phyloP scores from a whole-genome alignment of 2,797 vertebrate genomes.

The Vespertilio murinus region DNA sequence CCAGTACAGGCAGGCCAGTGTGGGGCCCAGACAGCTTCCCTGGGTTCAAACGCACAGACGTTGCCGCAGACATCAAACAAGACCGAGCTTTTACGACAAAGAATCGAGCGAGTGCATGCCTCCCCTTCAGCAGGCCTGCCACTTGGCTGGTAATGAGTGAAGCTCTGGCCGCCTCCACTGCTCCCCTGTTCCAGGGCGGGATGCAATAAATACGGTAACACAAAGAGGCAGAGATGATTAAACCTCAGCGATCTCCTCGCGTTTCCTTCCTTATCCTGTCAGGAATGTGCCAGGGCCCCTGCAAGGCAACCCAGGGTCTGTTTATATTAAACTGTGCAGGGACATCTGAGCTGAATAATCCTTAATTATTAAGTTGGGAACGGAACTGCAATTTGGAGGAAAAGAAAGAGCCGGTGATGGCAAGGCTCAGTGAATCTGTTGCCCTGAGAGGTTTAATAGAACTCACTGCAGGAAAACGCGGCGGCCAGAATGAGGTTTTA shows the following conservation, averaged over 20 bases:
- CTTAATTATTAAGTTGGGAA: slow-evolving; percentile 62
- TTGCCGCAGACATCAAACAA: neutral
- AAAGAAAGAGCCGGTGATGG: neutral
- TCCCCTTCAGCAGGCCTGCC: slow-evolving; percentile 30
- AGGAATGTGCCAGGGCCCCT: slow-evolving; percentile 38
- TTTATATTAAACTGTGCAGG: slow-evolving; percentile 56
- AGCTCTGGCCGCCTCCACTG: slow-evolving; percentile 28
- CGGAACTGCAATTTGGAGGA: slow-evolving; percentile 26
- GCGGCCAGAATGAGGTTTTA: neutral
- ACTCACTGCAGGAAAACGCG: neutral
- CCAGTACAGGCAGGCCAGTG: neutral
- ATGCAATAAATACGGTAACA: slow-evolving; percentile 68
- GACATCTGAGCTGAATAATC: neutral
- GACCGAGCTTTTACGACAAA: neutral
- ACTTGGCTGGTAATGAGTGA: slow-evolving; percentile 63
- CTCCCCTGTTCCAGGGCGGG: slow-evolving; percentile 46
- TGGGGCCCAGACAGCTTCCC: neutral
- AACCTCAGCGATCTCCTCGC: neutral
- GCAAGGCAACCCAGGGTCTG: neutral
- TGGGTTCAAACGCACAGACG: neutral
- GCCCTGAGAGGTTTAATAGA: neutral
- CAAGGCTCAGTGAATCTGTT: neutral
- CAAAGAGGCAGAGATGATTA: slow-evolving; percentile 61
- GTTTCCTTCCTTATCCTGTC: slow-evolving; percentile 50
- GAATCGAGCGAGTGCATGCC: neutral